These are phyloP conservation scores for Drosophila pachea DNA, from an alignment of 1,140 invertebrate genomes.

Conservation along the genomic window DNA sequence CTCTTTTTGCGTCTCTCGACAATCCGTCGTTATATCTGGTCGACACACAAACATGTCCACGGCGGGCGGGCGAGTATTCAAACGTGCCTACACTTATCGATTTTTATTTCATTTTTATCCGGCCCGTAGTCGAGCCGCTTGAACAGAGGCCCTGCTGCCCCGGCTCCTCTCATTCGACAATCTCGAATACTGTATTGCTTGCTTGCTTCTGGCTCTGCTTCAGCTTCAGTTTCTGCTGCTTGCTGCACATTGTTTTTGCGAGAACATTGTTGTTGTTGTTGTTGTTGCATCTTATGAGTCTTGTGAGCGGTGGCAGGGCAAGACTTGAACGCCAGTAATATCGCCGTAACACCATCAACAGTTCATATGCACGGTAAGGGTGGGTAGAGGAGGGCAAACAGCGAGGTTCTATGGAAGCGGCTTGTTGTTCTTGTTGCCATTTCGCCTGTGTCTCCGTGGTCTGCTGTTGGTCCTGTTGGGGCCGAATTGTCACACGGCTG, in stretches of 20 bases:
- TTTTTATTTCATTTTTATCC: conserved; percentile 77
- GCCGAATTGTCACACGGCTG: conserved; percentile 67
- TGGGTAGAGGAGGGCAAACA: conserved; percentile 31
- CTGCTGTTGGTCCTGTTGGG: conserved; percentile 51
- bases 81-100: conserved; percentile 73
- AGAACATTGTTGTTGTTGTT: conserved; percentile 67
- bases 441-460: conserved; percentile 7
- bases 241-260: conserved; percentile 57
- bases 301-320: not conserved
- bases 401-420: conserved; percentile 18
- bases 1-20: not conserved
- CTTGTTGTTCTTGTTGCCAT: conserved; percentile 28
- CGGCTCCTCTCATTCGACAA: not conserved
- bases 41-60: conserved; percentile 8
- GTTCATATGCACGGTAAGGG: conserved; percentile 58
- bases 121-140: not conserved
- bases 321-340: conserved; percentile 48
- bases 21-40: not conserved
- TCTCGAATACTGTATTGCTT: conserved; percentile 4
- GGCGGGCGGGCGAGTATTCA: conserved; percentile 39
- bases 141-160: not conserved
- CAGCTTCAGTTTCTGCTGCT: too few species aligned
- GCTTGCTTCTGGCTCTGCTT: not conserved
- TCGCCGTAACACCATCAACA: conserved; percentile 76
- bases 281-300: conserved; percentile 57